These are phyloP conservation scores for Helogale parvula DNA, from an alignment of 2,113 vertebrate genomes.

Conservation along the genomic window DNA sequence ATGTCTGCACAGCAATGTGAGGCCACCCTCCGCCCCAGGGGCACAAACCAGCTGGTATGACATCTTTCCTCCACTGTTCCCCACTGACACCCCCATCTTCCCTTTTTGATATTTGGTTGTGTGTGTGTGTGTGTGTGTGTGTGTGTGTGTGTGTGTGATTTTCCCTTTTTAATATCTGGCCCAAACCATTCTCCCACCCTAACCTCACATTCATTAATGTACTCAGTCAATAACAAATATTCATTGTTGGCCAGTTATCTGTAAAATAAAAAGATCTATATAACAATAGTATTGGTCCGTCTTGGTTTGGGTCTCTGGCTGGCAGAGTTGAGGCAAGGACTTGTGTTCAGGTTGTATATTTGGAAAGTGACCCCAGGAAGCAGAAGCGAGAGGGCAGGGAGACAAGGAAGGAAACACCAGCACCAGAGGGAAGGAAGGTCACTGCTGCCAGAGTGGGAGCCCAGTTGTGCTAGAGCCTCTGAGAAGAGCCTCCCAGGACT, in stretches of 20 bases:
- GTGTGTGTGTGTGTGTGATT: too few species aligned
- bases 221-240: neutral
- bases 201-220: neutral
- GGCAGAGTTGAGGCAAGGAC: too few species aligned
- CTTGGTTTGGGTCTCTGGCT: neutral
- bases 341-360: neutral
- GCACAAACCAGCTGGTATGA: neutral
- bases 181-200: neutral
- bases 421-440: neutral
- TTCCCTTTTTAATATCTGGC: neutral
- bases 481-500: neutral
- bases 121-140: too few species aligned
- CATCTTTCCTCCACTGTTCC: neutral
- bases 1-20: rapidly evolving
- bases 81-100: neutral
- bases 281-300: too few species aligned
- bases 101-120: too few species aligned
- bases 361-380: neutral
- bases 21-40: neutral
- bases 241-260: neutral
- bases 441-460: too few species aligned
- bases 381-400: neutral
- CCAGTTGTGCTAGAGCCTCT: rapidly evolving
- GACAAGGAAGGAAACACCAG: neutral
- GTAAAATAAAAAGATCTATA: neutral